These are phyloP conservation scores for Enteromius afrohamiltoni DNA, from an alignment of 2,797 vertebrate genomes.

Conservation along the genomic window DNA sequence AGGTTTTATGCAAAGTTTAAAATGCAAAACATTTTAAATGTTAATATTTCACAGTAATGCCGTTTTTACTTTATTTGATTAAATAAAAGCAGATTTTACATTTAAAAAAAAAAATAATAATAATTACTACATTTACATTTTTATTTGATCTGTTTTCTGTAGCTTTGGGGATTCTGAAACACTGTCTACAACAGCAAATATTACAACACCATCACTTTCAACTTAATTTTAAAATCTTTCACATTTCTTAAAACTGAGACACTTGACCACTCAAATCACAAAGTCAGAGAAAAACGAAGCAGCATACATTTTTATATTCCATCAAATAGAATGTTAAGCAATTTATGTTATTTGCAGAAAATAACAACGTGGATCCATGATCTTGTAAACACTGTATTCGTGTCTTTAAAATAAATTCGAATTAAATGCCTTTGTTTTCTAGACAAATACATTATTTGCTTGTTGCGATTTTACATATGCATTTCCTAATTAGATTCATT, in stretches of 20 bases:
- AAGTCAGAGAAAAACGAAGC: background rate
- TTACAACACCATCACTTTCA: background rate
- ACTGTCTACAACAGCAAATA: background rate
- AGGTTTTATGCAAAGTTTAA: background rate
- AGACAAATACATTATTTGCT: background rate
- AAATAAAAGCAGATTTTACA: background rate
- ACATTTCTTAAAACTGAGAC: background rate
- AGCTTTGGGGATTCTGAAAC: background rate
- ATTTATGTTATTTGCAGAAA: background rate
- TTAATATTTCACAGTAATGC: background rate
- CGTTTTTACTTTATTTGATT: background rate
- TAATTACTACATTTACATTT: background rate
- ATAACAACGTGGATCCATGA: background rate
- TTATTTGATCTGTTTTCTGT: background rate
- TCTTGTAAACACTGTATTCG: background rate
- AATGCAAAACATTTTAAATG: no score
- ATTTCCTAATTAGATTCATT: conserved; percentile 60
- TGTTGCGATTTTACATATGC: background rate
- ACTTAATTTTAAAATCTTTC: background rate
- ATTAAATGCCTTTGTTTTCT: background rate
- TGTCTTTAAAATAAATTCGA: background rate
- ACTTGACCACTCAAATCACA: background rate
- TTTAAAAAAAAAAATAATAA: no score
- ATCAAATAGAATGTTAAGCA: background rate
- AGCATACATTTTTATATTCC: no score